phyloP scores from a whole-genome alignment of 1,140 invertebrate genomes.

The Episyrphus balteatus region DNA sequence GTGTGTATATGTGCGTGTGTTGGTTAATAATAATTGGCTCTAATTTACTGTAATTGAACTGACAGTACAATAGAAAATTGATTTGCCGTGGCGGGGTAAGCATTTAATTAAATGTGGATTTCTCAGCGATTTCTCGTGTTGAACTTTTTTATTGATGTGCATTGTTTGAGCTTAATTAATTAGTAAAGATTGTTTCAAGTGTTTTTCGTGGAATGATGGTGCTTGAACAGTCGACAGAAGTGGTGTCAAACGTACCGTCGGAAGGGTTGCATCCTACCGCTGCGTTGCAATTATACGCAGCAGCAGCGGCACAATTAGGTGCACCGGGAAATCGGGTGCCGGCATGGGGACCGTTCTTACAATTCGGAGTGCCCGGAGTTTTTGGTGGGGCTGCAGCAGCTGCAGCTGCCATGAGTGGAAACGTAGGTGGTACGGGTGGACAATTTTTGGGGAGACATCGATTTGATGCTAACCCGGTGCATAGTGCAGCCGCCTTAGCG shows the following conservation, averaged over 20 bases:
- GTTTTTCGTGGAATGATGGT: slow-evolving; percentile 5
- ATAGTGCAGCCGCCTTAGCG: slow-evolving; percentile 22
- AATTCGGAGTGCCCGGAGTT: slow-evolving; percentile 43
- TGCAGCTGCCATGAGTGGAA: not conserved
- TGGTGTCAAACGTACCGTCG: slow-evolving; percentile 22
- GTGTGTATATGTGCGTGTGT: no score
- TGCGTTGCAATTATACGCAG: slow-evolving; percentile 44
- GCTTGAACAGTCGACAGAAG: slow-evolving; percentile 6
- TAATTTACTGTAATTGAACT: no score
- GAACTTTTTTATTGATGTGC: no score
- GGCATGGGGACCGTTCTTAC: slow-evolving; percentile 44
- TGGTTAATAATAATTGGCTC: no score
- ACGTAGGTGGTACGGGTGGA: slow-evolving; percentile 1
- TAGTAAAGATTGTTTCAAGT: not conserved
- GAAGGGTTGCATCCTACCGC: slow-evolving; percentile 41
- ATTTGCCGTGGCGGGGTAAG: no score
- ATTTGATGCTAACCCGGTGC: slow-evolving; percentile 11
- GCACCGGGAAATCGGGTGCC: slow-evolving; percentile 41
- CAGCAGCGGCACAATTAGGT: slow-evolving; percentile 42
- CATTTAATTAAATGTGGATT: no score
- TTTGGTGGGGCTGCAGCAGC: slow-evolving; percentile 30
- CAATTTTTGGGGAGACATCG: slow-evolving; percentile 20
- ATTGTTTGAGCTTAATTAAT: no score
- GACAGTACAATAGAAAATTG: no score
- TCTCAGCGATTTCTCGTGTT: no score